Evolutionary conservation across 2,888 invertebrate species (phyloP).

Genomic region (Lepetodrilus schrolli): DNA sequence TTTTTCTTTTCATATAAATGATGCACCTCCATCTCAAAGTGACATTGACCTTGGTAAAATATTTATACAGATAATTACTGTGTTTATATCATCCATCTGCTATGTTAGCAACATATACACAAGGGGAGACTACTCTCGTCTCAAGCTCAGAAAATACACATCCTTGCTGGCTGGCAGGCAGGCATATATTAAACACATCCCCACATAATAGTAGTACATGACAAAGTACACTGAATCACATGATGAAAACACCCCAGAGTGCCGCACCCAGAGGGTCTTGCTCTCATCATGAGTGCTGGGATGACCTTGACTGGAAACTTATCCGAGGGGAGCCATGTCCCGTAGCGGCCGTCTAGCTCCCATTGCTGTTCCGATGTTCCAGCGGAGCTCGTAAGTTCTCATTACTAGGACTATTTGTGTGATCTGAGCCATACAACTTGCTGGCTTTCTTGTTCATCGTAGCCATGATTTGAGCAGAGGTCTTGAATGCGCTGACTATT

Average conservation of each 20-base stretch:
- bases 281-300: too few relatives aligned
- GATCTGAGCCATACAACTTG: conserved; percentile 94
- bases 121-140: too few relatives aligned
- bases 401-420: conserved; percentile 60
- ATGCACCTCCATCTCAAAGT: too few relatives aligned
- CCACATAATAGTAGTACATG: too few relatives aligned
- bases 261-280: neutral
- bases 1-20: too few relatives aligned
- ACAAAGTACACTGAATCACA: neutral
- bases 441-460: conserved; percentile 99
- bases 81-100: too few relatives aligned
- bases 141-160: too few relatives aligned
- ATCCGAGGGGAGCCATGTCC: neutral
- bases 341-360: conserved; percentile 57
- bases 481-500: conserved; percentile 94
- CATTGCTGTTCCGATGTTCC: conserved; percentile 72
- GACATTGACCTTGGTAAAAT: too few relatives aligned
- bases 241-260: neutral
- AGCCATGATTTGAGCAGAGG: conserved; percentile 94
- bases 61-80: too few relatives aligned
- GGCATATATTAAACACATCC: too few relatives aligned
- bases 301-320: neutral
- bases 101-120: too few relatives aligned
- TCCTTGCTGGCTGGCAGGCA: too few relatives aligned
- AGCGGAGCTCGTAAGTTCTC: conserved; percentile 65